phyloP scores from a whole-genome alignment of 2,888 invertebrate genomes.

The Plebejus melissa region DNA sequence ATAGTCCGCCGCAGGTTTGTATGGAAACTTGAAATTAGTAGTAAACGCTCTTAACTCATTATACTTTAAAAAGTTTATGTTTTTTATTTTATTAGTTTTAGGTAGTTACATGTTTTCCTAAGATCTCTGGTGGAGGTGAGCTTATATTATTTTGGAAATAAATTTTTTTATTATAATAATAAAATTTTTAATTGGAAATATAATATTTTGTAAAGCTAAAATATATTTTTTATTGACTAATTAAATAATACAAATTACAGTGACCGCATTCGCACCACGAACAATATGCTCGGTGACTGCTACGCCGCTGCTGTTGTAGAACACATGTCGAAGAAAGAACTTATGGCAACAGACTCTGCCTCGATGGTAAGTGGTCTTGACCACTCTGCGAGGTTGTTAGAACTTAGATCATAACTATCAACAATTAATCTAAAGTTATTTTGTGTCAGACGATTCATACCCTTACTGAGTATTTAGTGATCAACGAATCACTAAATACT shows the following conservation, averaged over 20 bases:
- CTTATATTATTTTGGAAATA: too few relatives aligned
- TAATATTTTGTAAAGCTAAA: too few relatives aligned
- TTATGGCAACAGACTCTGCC: conserved; percentile 86
- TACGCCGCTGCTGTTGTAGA: conserved; percentile 93
- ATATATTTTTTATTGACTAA: not conserved
- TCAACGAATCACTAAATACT: not conserved
- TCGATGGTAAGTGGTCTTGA: conserved; percentile 51
- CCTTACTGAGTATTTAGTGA: not conserved
- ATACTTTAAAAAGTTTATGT: too few relatives aligned
- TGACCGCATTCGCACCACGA: conserved; percentile 91
- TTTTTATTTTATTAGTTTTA: too few relatives aligned
- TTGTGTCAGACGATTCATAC: not conserved
- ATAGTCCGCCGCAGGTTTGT: too few relatives aligned
- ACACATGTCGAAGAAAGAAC: conserved; percentile 88
- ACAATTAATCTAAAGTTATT: not conserved
- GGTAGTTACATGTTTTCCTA: too few relatives aligned
- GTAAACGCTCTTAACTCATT: too few relatives aligned
- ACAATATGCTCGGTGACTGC: conserved; percentile 93
- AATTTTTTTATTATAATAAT: too few relatives aligned
- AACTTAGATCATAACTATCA: not conserved
- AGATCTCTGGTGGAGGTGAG: too few relatives aligned
- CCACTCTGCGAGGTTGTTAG: not conserved
- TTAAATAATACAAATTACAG: conserved; percentile 62
- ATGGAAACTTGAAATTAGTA: too few relatives aligned
- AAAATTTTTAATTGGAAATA: too few relatives aligned